Base-by-base conservation (phyloP, 2,113 vertebrate genomes). In the Desmodus rotundus region DNA sequence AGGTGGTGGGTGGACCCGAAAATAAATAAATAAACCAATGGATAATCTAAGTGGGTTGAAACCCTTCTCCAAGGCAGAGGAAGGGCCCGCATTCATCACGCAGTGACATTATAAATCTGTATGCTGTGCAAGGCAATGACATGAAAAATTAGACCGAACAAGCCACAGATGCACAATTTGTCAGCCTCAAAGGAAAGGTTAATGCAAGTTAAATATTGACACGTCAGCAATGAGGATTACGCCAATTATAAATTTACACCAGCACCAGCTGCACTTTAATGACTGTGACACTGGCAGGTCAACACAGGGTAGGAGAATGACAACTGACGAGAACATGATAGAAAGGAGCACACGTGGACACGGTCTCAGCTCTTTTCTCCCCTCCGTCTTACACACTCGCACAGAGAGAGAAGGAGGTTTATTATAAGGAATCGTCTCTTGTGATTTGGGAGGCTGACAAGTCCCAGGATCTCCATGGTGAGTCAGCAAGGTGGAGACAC, bases 151-250 rank as follows among this genome's bases (percentile, higher is more conserved):
- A 98, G 91, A 96, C 95, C 76, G 97, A 98, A 97, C 96, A 98
- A 98, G 97, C 73, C 96, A 94, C 97, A 97, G 98, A 98, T 98
- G 96, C 97, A 95, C 96, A 96, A 97, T 98, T 98, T 98, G 97
- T 98, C 98, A 98, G 98, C 98, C 97, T 98, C 98, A 97, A 97
- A 98, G 97, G 97, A 98, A 99, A 99, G 98, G 98, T 98, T 98
- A 98, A 98, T 98, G 97, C 91, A 98, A 98, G 98, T 98, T 98
- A 98, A 99, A 99, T 98, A 98, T 98, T 98, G 98, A 98, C 98
- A 98, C 98, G 98, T 98, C 98, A 99, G 98, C 97, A 98, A 98
- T 98, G 98, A 98, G 97, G 98, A 98, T 98, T 97, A 98, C 56
- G 96, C 97, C 98, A 98, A 98, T 98, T 98, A 98, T 98, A 98